Evolutionary conservation across 2,113 vertebrate genomes (phyloP), one percentile per base, ranked within the genome.

Genomic region (Vanacampus margaritifer): DNA sequence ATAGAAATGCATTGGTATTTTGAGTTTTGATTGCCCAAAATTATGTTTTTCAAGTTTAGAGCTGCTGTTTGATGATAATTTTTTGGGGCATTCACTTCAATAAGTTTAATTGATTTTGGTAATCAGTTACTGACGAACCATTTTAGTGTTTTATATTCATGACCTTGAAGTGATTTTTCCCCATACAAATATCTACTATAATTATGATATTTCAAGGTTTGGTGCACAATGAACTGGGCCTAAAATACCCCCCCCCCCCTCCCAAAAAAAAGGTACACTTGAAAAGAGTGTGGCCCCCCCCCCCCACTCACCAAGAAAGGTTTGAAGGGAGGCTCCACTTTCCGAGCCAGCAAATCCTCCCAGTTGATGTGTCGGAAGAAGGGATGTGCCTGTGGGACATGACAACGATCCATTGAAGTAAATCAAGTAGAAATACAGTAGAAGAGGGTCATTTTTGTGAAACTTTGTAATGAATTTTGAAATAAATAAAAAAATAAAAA

Each of bases 351-450:
- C 72, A 99, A 89, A 79, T 99, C 97, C 70, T 98, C 97, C 97
- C 97, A 99, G 90, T 95, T 97, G 89, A 96, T 98, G 78, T 96
- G 94, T 90, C 96, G 93, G 87, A 99, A 99, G 90, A 99, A 99
- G 0, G 93, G 92, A 86, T 98, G 96, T 87, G 93, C 92, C 97
- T 99, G 37, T 37, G 12, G 53, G 21, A 32, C n/a, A 23, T 39
- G 41, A 12, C 21, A 62, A 64, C 13, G 51, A 54, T 12, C 23
- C 46, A 57, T 24, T 53, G 23, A 13, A 12, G 1, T 2, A 2
- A 11, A 11, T 9, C 2, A 11, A 11, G 26, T 12, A 24, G 23
- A 24, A 26, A 54, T 24, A 54, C 39, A 59, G 28, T 7, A 19
- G 45, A 17, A 46, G 16, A 6, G 17, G 45, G 5, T 41, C 39